Evolutionary conservation across 2,797 vertebrate species (phyloP).

Genomic region (Glyptemys insculpta): DNA sequence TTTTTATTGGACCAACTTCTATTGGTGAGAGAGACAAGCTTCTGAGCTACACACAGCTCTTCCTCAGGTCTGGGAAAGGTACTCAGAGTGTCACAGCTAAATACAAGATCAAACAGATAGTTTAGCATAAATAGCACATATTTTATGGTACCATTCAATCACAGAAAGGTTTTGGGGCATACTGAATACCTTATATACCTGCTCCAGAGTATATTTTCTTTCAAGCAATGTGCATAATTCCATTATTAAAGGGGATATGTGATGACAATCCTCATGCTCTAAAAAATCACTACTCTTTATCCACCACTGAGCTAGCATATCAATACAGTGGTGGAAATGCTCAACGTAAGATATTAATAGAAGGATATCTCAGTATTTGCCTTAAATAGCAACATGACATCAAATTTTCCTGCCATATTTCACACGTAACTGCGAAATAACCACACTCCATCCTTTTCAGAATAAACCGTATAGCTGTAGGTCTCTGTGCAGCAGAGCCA

Average conservation of each 20-base stretch:
- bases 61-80: too few relatives aligned
- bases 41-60: too few relatives aligned
- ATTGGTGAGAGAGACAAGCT: background rate
- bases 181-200: background rate
- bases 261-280: rapidly evolving
- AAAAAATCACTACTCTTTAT: background rate
- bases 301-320: background rate
- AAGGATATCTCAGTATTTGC: background rate
- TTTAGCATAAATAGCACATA: too few relatives aligned
- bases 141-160: background rate
- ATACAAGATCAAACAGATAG: too few relatives aligned
- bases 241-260: background rate
- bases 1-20: background rate
- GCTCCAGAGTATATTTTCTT: background rate
- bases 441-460: background rate
- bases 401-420: background rate
- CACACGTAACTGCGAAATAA: background rate
- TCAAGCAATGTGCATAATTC: background rate
- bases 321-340: background rate
- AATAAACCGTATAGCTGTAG: background rate
- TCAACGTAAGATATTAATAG: background rate
- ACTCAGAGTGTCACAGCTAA: too few relatives aligned
- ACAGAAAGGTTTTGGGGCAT: background rate
- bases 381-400: background rate
- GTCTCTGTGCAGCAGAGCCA: background rate